Evolutionary conservation across 1,140 invertebrate species (phyloP), one percentile per base, ranked within the genome.

Genomic region (Tribolium madens): DNA sequence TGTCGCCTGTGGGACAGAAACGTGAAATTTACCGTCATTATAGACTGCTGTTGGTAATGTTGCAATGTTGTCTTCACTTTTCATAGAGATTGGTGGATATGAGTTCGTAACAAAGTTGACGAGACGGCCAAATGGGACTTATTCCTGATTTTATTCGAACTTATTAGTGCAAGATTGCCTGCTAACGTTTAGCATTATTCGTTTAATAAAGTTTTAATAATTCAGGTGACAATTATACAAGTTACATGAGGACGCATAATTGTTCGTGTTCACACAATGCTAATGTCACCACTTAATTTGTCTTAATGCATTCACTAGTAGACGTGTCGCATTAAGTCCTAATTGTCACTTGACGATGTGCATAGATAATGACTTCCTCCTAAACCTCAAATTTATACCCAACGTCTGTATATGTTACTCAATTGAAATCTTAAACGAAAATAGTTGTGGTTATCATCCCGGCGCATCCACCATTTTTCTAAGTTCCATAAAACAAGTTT

Each of bases 281-380:
- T 76, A 76, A 76, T 76, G 57, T 64, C 74, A 31, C 74, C 74
- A 76, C 74, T 76, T 76, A 76, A 76, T 76, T 76, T 76, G 57
- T 47, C 53, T 69, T 76, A 76, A 76, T 57, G 64, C 74, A 76
- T 76, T 76, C 74, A 68, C 57, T 53, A 52, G 36, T 48, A 70
- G 68, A 71, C 18, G 68, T 52, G 48, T 71, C 57, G 33, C 57
- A 68, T 68, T 33, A 71, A 48, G 53, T 21, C 21, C 60, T 76
- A 76, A 76, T 76, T 76, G 75, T 76, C 75, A 76, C 64, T 76
- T 76, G 75, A 71, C 52, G 75, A 76, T 57, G 75, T 76, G 64
- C 75, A 76, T 71, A 76, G 75, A 71, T 69, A 76, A 76, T 76
- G 53, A 76, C 64, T 15, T 36, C 60, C 18, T 26, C 52, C 52